Evolutionary conservation across 2,888 invertebrate genomes (phyloP).

Genomic region (Phengaris arion): DNA sequence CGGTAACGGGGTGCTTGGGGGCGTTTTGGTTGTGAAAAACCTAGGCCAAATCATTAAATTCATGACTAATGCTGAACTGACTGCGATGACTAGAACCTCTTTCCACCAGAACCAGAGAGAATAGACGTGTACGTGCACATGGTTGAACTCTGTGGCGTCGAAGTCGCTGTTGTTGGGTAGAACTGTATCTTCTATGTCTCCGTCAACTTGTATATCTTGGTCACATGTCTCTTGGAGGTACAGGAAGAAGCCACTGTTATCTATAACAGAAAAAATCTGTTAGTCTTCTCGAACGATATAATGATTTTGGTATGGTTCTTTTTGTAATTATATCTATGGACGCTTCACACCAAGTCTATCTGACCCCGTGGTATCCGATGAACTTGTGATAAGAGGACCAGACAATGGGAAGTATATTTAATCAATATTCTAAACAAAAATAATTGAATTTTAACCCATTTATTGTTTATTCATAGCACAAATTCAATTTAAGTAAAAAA

Average conservation of each 20-base stretch:
- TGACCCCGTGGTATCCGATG: too few relatives aligned
- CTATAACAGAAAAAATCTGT: constrained; percentile 54
- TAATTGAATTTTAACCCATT: too few relatives aligned
- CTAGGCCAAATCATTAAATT: constrained; percentile 83
- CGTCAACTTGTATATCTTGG: constrained; percentile 63
- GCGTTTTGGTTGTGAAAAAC: constrained; percentile 59
- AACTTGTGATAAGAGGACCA: too few relatives aligned
- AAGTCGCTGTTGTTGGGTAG: constrained; percentile 61
- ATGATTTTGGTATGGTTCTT: too few relatives aligned
- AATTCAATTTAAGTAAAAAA: too few relatives aligned
- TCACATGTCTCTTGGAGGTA: constrained; percentile 80
- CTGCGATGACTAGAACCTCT: constrained; percentile 87
- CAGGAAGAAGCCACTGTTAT: constrained; percentile 87
- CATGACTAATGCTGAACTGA: constrained; percentile 85
- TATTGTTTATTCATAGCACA: too few relatives aligned
- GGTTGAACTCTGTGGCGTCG: constrained; percentile 63
- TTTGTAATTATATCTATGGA: too few relatives aligned
- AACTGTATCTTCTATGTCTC: constrained; percentile 47
- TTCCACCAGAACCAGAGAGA: constrained; percentile 91
- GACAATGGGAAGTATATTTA: too few relatives aligned
- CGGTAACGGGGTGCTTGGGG: constrained; percentile 50
- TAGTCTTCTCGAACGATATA: too few relatives aligned
- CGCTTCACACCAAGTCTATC: too few relatives aligned
- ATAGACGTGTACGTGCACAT: constrained; percentile 84
- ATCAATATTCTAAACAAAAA: too few relatives aligned